Conservation (phyloP, 2,888 invertebrate genomes). For the Gastrophysa polygoni region DNA sequence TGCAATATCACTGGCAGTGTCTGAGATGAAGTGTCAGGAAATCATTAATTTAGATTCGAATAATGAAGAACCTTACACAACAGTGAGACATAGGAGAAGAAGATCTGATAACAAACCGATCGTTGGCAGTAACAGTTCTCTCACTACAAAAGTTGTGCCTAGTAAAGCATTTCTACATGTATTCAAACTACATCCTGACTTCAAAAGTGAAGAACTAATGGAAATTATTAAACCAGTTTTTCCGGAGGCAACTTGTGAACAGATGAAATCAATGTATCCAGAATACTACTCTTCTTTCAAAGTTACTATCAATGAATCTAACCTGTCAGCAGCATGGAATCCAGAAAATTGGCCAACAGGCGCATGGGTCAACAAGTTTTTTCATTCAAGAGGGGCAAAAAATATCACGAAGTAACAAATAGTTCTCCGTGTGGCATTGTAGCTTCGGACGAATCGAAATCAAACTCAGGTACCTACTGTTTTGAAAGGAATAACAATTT, state of each 20-base stretch:
- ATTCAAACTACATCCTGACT: slow-evolving; percentile 10
- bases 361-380: not conserved
- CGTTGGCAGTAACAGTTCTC: slow-evolving; percentile 1
- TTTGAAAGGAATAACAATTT: not conserved
- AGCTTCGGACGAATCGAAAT: not conserved
- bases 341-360: not conserved
- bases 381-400: not conserved
- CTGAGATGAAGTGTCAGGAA: not conserved
- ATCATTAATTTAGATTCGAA: not conserved
- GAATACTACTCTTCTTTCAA: not conserved
- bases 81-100: not conserved
- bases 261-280: slow-evolving; percentile 4
- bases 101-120: slow-evolving; percentile 3
- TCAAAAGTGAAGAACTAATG: slow-evolving; percentile 1
- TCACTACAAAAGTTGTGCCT: not conserved
- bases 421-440: not conserved
- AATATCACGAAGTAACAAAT: not conserved
- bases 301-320: not conserved
- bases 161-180: slow-evolving; percentile 2
- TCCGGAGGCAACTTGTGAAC: slow-evolving; percentile 12
- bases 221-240: slow-evolving; percentile 5
- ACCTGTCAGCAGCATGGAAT: not conserved
- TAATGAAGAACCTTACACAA: not conserved
- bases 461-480: not conserved
- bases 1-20: not conserved